These are phyloP conservation scores for Pantherophis guttatus DNA, from an alignment of 2,113 vertebrate species.

Conservation along the genomic window DNA sequence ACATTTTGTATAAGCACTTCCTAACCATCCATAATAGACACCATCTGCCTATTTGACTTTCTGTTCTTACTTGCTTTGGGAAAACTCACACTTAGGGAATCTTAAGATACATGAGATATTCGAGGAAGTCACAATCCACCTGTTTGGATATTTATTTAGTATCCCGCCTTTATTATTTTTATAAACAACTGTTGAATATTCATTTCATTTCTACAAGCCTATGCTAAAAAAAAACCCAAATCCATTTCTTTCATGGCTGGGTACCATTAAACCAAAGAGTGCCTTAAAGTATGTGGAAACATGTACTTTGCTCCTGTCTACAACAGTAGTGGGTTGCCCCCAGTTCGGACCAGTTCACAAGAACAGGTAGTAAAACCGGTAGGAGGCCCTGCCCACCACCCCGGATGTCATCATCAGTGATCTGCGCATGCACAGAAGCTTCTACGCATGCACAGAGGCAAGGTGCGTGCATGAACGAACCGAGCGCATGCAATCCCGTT, in stretches of 20 bases:
- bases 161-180: no score
- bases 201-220: background rate
- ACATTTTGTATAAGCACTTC: background rate
- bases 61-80: background rate
- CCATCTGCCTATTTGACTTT: background rate
- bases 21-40: background rate
- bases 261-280: background rate
- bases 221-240: background rate
- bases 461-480: no score
- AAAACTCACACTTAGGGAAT: no score
- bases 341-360: no score
- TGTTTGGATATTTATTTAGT: background rate
- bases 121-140: background rate
- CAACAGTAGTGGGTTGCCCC: no score
- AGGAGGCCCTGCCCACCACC: accelerated
- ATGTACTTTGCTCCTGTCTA: no score
- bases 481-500: no score
- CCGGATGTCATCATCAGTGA: no score
- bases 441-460: no score
- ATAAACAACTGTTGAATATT: background rate
- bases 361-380: no score
- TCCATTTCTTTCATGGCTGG: background rate
- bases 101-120: background rate
- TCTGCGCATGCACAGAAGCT: no score
- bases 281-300: no score